A percentile compares a stretch with the other conserved stretches of the same genome.
Conservation (phyloP, 2,113 vertebrate genomes). For the Semnornis frantzii region DNA sequence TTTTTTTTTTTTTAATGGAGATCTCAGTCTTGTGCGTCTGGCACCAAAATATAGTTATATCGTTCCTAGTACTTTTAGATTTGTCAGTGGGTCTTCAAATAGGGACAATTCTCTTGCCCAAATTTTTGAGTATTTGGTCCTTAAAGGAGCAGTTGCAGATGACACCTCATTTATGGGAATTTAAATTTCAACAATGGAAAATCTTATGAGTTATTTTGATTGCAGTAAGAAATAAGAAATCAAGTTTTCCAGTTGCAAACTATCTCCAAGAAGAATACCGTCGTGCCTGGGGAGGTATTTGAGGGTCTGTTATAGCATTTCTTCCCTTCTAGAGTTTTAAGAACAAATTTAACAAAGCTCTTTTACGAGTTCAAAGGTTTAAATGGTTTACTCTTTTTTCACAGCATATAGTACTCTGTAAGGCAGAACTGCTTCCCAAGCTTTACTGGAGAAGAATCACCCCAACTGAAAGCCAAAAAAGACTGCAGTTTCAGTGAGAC, state of each 20-base stretch:
- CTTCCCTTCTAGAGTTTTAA: not conserved
- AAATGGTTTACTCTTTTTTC: not conserved
- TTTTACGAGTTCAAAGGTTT: not conserved
- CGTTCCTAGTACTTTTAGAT: not conserved
- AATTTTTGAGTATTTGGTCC: not conserved
- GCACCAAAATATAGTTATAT: not conserved
- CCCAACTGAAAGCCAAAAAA: not conserved
- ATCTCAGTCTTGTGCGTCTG: not conserved
- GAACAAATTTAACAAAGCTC: not conserved
- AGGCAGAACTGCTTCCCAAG: not conserved
- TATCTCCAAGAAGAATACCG: not conserved
- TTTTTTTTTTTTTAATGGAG: not conserved
- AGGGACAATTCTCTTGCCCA: not conserved
- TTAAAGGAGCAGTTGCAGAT: not conserved
- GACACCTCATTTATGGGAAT: not conserved
- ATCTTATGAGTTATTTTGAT: not conserved
- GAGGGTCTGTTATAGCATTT: not conserved
- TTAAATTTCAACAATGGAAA: not conserved
- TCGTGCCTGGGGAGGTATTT: not conserved
- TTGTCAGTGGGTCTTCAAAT: not conserved
- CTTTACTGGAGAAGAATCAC: not conserved
- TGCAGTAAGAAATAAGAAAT: not conserved
- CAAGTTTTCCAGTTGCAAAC: not conserved
- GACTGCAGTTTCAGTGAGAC: not conserved
- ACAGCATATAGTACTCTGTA: not conserved